A percentile compares a stretch with the other conserved stretches of the same genome.
These are phyloP conservation scores for Halichoeres trimaculatus DNA, from an alignment of 2,113 vertebrate genomes.

Conservation along the genomic window DNA sequence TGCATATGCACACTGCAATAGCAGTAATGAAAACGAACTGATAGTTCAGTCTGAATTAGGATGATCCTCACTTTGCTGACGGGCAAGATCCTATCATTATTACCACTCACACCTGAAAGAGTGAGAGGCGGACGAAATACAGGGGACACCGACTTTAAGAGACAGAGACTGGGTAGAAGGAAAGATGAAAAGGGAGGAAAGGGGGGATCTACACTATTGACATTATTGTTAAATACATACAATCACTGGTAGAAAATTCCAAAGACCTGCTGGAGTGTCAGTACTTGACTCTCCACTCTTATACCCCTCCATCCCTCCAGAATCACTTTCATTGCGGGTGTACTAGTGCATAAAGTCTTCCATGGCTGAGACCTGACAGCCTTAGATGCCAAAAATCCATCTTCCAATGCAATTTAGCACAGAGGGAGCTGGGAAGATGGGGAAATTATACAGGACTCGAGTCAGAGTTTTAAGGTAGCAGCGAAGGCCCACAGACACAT, in stretches of 20 bases:
- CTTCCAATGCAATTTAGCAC: slow-evolving; percentile 82
- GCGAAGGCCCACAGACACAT: slow-evolving; percentile 67
- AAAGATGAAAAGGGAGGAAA: slow-evolving; percentile 41
- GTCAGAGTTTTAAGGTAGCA: slow-evolving; percentile 82
- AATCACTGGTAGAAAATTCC: slow-evolving; percentile 76
- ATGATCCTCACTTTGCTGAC: slow-evolving; percentile 61
- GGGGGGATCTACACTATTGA: slow-evolving; percentile 48
- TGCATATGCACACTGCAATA: slow-evolving; percentile 70
- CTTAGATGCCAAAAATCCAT: slow-evolving; percentile 81
- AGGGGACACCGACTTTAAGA: slow-evolving; percentile 25
- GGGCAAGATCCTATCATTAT: slow-evolving; percentile 72
- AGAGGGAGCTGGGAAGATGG: slow-evolving; percentile 81
- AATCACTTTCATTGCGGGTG: slow-evolving; percentile 82
- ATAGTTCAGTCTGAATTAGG: slow-evolving; percentile 66
- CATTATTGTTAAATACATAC: slow-evolving; percentile 80
- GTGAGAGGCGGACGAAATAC: not conserved
- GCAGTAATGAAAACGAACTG: slow-evolving; percentile 73
- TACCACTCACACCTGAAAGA: slow-evolving; percentile 52
- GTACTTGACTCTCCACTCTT: slow-evolving; percentile 81
- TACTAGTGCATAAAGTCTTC: slow-evolving; percentile 81
- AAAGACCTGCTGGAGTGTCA: slow-evolving; percentile 76
- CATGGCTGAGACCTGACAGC: slow-evolving; percentile 79
- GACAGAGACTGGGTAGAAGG: slow-evolving; percentile 32
- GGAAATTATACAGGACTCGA: slow-evolving; percentile 81
- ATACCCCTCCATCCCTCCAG: slow-evolving; percentile 76